Base-by-base conservation (phyloP, 2,797 vertebrate species). In the Brachyalestes nurse region DNA sequence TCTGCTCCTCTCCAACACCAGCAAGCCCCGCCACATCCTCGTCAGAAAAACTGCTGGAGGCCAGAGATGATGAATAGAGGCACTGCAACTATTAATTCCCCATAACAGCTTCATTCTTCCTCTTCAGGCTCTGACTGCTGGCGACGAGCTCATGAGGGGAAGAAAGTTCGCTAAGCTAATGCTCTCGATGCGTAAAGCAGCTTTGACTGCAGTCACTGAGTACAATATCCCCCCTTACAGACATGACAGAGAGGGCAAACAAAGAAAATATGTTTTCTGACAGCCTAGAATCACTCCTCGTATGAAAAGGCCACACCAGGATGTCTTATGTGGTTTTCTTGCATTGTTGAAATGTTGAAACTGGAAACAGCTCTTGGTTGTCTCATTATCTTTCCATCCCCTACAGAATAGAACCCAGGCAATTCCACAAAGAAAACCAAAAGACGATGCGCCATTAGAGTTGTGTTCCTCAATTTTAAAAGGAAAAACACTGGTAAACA, bases 41-140 rank as follows among this genome's bases (percentile, higher is more conserved):
- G 80, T 85, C 82, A 83, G 42, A 79, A 78, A 66, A 84, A 81
- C 51, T 6, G 79, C 86, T 79, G 84, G 81, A 87, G 83, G 86
- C 85, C 34, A 40, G 38, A 17, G 25, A 84, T 85, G 82, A 84
- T 87, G 76, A 87, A 88, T 84, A 78, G 79, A 57, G 75, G 75
- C 34, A 53, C 23, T 71, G 74, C 23, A 81, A 83, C 85, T 84
- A 88, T 83, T 88, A 84, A 85, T 77, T 84, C 69, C 61, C 53
- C 80, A 83, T 76, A 77, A 82, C 72, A 80, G 76, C 77, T 75
- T 75, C 74, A 77, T 82, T 81, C 79, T 75, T 76, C 51, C 69
- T 81, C 81, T 82, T 75, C 70, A 82, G 78, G 82, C 77, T 85
- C 77, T 76, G 73, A 81, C 72, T 57, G 69, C 75, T 82, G 70